phyloP scores from a whole-genome alignment of 2,113 vertebrate genomes.

The Cercocebus atys region DNA sequence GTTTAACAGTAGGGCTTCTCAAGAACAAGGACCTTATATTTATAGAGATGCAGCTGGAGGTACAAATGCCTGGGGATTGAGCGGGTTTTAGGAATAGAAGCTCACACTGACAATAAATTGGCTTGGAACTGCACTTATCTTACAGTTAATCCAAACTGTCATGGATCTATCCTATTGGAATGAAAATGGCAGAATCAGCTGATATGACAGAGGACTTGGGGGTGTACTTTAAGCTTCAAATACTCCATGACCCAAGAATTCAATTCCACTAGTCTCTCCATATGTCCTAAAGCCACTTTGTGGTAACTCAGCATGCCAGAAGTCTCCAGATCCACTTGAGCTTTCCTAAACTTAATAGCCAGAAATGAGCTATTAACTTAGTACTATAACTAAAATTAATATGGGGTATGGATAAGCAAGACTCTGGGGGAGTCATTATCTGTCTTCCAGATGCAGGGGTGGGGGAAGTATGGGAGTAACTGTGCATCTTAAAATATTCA shows the following conservation, averaged over 20 bases:
- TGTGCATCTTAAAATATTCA: constrained; percentile 78
- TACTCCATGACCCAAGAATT: background rate
- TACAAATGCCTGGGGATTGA: constrained; percentile 54
- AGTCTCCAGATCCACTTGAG: constrained; percentile 31
- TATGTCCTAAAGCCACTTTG: constrained; percentile 46
- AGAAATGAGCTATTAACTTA: constrained; percentile 75
- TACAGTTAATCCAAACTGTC: constrained; percentile 60
- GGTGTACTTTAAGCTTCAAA: background rate
- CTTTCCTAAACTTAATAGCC: constrained; percentile 52
- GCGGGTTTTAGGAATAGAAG: constrained; percentile 48
- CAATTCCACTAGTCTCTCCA: background rate
- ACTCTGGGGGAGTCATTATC: constrained; percentile 83
- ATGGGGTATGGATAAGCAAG: constrained; percentile 73
- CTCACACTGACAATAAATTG: constrained; percentile 56
- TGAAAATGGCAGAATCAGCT: constrained; percentile 56
- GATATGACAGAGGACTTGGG: background rate
- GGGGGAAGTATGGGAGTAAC: constrained; percentile 79
- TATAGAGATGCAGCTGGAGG: constrained; percentile 70
- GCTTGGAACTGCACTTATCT: constrained; percentile 60
- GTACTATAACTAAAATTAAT: constrained; percentile 77
- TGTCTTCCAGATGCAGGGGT: constrained; percentile 84
- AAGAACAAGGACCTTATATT: constrained; percentile 41
- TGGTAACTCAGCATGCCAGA: constrained; percentile 54
- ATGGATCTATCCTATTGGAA: constrained; percentile 17
- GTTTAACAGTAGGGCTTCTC: constrained; percentile 76